Conservation (phyloP, 2,888 invertebrate genomes). For the Acanthoscelides obtectus region DNA sequence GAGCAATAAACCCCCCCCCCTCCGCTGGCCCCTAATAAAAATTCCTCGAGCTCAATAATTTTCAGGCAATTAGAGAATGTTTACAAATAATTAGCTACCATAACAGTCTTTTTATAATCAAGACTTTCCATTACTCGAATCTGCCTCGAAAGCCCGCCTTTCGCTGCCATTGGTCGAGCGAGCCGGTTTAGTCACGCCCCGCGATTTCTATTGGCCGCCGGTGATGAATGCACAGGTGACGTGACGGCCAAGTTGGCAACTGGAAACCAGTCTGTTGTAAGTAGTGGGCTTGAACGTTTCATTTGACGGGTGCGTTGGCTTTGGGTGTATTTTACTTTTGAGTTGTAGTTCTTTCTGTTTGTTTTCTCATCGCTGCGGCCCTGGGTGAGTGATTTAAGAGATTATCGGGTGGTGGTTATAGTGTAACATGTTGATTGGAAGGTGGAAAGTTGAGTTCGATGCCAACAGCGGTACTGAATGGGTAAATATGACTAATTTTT, state of each 20-base stretch:
- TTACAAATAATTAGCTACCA: slow-evolving; percentile 47
- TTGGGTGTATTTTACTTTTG: not conserved
- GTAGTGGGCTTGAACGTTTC: slow-evolving; percentile 38
- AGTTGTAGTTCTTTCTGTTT: slow-evolving; percentile 14
- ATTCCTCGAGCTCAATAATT: slow-evolving; percentile 27
- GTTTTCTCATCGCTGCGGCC: slow-evolving; percentile 33
- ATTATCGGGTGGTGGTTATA: slow-evolving; percentile 5
- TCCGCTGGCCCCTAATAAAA: slow-evolving; percentile 1
- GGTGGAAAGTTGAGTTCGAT: not conserved
- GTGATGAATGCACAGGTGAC: slow-evolving; percentile 22
- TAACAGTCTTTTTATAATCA: slow-evolving; percentile 45
- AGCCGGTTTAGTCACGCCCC: not conserved
- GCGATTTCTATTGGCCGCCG: not conserved
- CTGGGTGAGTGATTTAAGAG: slow-evolving; percentile 41
- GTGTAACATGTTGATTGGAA: not conserved
- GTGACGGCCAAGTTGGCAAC: slow-evolving; percentile 32
- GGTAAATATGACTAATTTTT: not conserved
- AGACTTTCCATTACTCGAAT: slow-evolving; percentile 11
- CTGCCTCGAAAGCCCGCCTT: not conserved
- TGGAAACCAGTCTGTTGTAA: slow-evolving; percentile 41
- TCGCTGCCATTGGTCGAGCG: not conserved
- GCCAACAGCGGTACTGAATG: not conserved
- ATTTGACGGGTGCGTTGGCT: slow-evolving; percentile 13
- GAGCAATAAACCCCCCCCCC: not conserved
- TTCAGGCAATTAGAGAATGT: slow-evolving; percentile 38